Evolutionary conservation across 2,797 vertebrate genomes (phyloP), one percentile per base, ranked within the genome.

Genomic region (Champsocephalus esox): DNA sequence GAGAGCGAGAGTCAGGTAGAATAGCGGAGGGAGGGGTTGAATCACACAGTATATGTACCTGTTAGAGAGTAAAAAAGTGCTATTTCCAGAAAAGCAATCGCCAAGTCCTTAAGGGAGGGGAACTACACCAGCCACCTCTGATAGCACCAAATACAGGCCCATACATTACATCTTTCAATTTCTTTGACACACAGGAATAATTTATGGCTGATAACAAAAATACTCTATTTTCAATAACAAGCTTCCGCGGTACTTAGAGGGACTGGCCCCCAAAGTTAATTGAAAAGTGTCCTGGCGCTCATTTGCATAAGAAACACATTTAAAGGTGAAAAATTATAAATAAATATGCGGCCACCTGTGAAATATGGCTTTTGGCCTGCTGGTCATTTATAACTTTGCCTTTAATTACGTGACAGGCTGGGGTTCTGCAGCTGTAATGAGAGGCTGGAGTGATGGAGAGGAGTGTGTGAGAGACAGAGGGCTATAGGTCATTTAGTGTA

Each of bases 301-400:
- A 95, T 94, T 94, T 94, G 92, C 94, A 95, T 95, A 91, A 93
- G 91, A 93, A 94, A 94, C 91, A 88, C 89, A 94, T 95, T 94
- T 93, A 94, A 93, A 94, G 85, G 82, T 94, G 93, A 93, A 92
- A 94, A 93, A 94, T 94, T 90, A 92, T 94, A 94, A 93, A 93
- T 93, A 94, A 94, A 93, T 93, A 94, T 89, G 87, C 51, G 68
- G 87, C 89, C 90, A 91, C 91, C 88, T 92, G 88, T 95, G 93
- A 95, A 94, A 94, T 94, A 95, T 94, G 84, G 90, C 90, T 93
- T 91, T 89, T 92, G 92, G 91, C 91, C 92, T 92, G 85, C 83
- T 92, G 93, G 94, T 93, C 92, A 90, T 95, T 94, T 93, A 92
- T 94, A 95, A 95, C 90, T 91, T 89, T 93, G 92, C 85, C 91